These are phyloP conservation scores for Drosophila parabipectinata DNA, from an alignment of 1,140 invertebrate genomes.

Conservation along the genomic window DNA sequence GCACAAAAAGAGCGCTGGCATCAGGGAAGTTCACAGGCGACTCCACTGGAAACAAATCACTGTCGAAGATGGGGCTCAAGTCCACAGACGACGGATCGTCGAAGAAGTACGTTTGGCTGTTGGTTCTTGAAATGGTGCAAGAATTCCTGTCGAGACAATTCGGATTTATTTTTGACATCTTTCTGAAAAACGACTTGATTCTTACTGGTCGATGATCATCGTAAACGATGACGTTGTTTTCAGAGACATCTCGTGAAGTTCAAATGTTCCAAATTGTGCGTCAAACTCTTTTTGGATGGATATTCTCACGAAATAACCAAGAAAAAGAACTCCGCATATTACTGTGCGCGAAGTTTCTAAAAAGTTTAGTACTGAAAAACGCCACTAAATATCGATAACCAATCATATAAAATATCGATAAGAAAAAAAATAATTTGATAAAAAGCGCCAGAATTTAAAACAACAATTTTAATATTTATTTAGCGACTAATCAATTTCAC, in stretches of 20 bases:
- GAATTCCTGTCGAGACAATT: neutral
- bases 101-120: neutral
- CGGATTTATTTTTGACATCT: neutral
- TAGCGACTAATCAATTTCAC: neutral
- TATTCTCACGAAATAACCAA: too few species aligned
- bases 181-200: neutral
- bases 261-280: neutral
- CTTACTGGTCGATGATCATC: slow-evolving; percentile 35
- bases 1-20: neutral
- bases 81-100: neutral
- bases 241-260: slow-evolving; percentile 6
- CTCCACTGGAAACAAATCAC: neutral
- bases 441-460: slow-evolving; percentile 2
- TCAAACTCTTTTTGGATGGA: neutral
- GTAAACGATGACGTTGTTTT: slow-evolving; percentile 10
- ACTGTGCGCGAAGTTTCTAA: neutral
- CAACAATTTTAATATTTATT: neutral
- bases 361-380: neutral
- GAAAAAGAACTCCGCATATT: neutral
- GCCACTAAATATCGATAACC: neutral
- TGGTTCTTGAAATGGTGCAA: slow-evolving; percentile 1
- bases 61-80: neutral
- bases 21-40: neutral
- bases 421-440: too few species aligned
- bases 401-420: neutral